phyloP scores from a whole-genome alignment of 37 sponge, comb jelly and placozoan species.

The Corticium candelabrum region DNA sequence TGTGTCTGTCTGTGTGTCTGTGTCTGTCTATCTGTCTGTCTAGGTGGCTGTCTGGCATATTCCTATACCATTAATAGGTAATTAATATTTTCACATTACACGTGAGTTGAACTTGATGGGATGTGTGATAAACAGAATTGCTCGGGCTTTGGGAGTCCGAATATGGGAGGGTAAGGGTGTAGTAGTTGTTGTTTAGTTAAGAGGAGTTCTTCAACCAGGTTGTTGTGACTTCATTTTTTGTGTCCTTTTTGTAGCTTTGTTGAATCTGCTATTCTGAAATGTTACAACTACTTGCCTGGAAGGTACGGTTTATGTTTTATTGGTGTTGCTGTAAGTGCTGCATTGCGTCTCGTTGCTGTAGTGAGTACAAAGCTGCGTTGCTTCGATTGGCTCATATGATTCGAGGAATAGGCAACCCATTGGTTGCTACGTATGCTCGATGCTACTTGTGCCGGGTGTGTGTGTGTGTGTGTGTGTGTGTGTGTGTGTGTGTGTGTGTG shows the following conservation, averaged over 20 bases:
- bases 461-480: conserved; percentile 2
- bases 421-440: conserved; percentile 84
- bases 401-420: conserved; percentile 89
- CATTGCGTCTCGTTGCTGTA: not conserved
- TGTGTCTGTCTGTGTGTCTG: not conserved
- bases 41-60: not conserved
- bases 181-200: too few relatives aligned
- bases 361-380: conserved; percentile 72
- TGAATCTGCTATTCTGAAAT: conserved; percentile 88
- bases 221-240: too few relatives aligned
- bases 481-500: not conserved
- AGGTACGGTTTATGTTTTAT: not conserved
- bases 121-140: too few relatives aligned
- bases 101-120: too few relatives aligned
- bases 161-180: too few relatives aligned
- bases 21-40: not conserved
- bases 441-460: conserved; percentile 79
- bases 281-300: conserved; percentile 75
- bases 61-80: too few relatives aligned
- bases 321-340: not conserved
- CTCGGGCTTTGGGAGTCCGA: too few relatives aligned
- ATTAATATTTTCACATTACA: too few relatives aligned
- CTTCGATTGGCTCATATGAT: conserved; percentile 58
- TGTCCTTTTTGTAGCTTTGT: conserved; percentile 40
- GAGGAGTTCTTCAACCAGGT: too few relatives aligned